phyloP scores from a whole-genome alignment of 1,140 invertebrate genomes.

The Rhyacophila brunnea region DNA sequence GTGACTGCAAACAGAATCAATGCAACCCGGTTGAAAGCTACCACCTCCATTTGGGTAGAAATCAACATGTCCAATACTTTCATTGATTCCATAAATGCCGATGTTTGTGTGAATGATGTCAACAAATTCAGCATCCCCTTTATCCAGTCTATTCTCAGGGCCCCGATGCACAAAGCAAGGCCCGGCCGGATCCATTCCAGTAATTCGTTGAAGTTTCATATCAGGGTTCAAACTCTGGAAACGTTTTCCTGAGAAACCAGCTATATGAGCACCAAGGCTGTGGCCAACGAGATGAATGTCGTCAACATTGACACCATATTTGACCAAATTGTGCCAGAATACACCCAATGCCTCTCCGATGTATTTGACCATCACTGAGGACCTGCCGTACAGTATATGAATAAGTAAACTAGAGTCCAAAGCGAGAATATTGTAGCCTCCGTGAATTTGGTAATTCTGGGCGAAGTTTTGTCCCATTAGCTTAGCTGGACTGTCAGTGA shows the following conservation, averaged over 20 bases:
- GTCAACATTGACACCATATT: background rate
- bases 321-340: conserved; percentile 7
- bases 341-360: conserved; percentile 24
- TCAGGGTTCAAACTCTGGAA: conserved; percentile 4
- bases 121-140: conserved; percentile 55
- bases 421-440: conserved; percentile 35
- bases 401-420: conserved; percentile 26
- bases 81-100: conserved; percentile 55
- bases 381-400: conserved; percentile 11
- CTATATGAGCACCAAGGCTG: conserved; percentile 28
- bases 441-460: conserved; percentile 37
- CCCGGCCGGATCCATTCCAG: conserved; percentile 61
- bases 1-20: conserved; percentile 61
- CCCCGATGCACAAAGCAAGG: conserved; percentile 57
- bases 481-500: conserved; percentile 45
- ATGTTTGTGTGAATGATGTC: conserved; percentile 59
- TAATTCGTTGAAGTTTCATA: conserved; percentile 2
- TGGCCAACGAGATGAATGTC: conserved; percentile 24
- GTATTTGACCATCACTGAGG: conserved; percentile 18
- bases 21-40: conserved; percentile 61
- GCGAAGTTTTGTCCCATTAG: conserved; percentile 40
- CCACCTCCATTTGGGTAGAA: conserved; percentile 70
- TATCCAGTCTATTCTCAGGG: conserved; percentile 52
- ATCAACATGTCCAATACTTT: conserved; percentile 60
- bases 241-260: conserved; percentile 23